These are phyloP conservation scores for Sorex araneus DNA, from an alignment of 2,113 vertebrate genomes.

Conservation along the genomic window DNA sequence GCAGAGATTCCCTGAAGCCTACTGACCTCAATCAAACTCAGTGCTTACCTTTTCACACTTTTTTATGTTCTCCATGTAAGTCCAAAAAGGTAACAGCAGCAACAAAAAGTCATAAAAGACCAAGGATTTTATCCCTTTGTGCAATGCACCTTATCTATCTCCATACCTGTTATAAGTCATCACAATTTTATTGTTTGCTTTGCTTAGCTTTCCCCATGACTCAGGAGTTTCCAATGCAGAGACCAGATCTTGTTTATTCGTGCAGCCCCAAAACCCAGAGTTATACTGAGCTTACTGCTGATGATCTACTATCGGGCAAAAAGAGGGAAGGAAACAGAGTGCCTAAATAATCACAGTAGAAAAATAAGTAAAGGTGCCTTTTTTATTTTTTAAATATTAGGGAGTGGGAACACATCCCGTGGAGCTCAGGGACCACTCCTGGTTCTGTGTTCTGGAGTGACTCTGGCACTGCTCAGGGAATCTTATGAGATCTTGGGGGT, in stretches of 20 bases:
- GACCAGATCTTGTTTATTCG: not conserved
- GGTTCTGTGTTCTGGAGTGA: too few relatives aligned
- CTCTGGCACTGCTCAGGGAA: too few relatives aligned
- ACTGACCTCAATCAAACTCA: conserved; percentile 55
- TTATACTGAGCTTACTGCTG: not conserved
- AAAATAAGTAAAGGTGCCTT: not conserved
- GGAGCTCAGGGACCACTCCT: too few relatives aligned
- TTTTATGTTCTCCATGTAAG: conserved; percentile 10
- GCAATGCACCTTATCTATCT: not conserved
- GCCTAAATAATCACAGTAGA: not conserved
- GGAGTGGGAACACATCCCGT: too few relatives aligned
- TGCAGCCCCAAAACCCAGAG: not conserved
- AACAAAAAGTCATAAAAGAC: not conserved
- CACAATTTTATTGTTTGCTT: conserved; percentile 29
- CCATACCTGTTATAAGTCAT: not conserved
- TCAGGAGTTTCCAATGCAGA: not conserved
- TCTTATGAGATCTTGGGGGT: too few relatives aligned
- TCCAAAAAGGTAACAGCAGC: not conserved
- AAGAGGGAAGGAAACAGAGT: not conserved
- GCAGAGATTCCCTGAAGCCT: not conserved
- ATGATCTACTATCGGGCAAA: not conserved
- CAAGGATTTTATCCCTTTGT: conserved; percentile 2
- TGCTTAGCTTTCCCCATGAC: not conserved
- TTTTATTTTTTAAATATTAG: not conserved
- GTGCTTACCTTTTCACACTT: not conserved